Evolutionary conservation across 2,888 invertebrate species (phyloP), one percentile per base, ranked within the genome.

Genomic region (Eupithecia dodoneata): DNA sequence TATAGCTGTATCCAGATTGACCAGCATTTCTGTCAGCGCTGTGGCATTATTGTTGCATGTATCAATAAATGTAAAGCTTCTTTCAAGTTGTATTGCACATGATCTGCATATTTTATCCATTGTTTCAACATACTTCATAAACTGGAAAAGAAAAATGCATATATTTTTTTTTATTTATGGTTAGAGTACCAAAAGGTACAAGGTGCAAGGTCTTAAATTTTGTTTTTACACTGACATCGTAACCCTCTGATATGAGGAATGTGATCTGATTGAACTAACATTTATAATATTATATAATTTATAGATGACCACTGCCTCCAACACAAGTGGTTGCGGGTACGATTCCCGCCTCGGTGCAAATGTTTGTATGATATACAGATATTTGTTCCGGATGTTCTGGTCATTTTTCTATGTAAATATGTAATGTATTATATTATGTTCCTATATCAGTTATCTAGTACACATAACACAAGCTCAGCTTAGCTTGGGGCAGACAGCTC

Each of bases 21-120:
- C 84, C 0, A 94, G 13, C 13, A 86, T 79, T 69, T 87, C 87
- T 3, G 79, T 85, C 0, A 93, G 80, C 15, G 84, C 77, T 42
- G 83, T 81, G 15, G 84, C 80, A 78, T 91, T 92, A 42, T 81
- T 82, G 74, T 87, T 84, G 30, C 87, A 81, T 6, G 73, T 84
- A 76, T 85, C 85, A 18, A 89, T 87, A 76, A 93, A 93, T 71
- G 82, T 89, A 71, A 91, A 93, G 74, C 87, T 85, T 59, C 77
- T 87, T 69, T 90, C 82, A 6, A 89, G 87, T 10, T 82, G 78
- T 73, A 85, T 86, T 4, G 84, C 81, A 79, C 93, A 94, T 44
- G 84, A 80, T 44, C 83, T 82, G 79, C 93, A 94, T 4, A 93
- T 70, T 52, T 83, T 78, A 71, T 89, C 85, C 74, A 90, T 88